Evolutionary conservation across 1,140 invertebrate species (phyloP), one percentile per base, ranked within the genome.

Genomic region (Procambarus virginalis): DNA sequence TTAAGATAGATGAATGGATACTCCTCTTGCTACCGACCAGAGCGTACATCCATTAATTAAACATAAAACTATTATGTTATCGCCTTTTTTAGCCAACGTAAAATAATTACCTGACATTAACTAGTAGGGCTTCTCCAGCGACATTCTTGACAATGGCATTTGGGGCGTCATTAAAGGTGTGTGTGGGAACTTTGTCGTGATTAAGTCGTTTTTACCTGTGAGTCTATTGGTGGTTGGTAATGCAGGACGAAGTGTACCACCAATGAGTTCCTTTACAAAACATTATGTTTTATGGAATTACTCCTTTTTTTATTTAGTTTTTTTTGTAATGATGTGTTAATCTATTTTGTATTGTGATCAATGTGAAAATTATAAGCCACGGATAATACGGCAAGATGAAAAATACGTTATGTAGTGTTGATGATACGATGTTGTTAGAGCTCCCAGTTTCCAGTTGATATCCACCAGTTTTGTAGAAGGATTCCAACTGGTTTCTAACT

Each of bases 121-220:
- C 34, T 73, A 4, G 1, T 73, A 73, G 6, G 68, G 68, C 68
- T 73, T 73, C 68, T 34, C n/a, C 68, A 73, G 5, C 68, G 68
- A 73, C 68, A 73, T 73, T 73, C 68, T 73, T 73, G 68, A 73
- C 68, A 73, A 73, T 45, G 68, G 68, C 22, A 73, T 73, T 73
- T 73, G 68, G 34, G n/a, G 34, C 22, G 34, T 73, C 68, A 73
- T 73, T 73, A 73, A 73, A 73, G 68, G 68, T 34, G 68, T 22
- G 68, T 22, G 8, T 20, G 34, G n/a, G 22, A 73, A 73, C 68
- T 73, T 73, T 73, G 34, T 73, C n/a, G 5, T 34, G n/a, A 73
- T 73, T 73, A 73, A 22, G 20, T 22, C 22, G 14, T 34, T 34
- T 73, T 73, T 73, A 20, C 17, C 4, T 64, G 12, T 10, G 17